A percentile compares a stretch with the other conserved stretches of the same genome.
Evolutionary conservation across 2,888 invertebrate species (phyloP).

Genomic region (Drosophila neoperkinsi): DNA sequence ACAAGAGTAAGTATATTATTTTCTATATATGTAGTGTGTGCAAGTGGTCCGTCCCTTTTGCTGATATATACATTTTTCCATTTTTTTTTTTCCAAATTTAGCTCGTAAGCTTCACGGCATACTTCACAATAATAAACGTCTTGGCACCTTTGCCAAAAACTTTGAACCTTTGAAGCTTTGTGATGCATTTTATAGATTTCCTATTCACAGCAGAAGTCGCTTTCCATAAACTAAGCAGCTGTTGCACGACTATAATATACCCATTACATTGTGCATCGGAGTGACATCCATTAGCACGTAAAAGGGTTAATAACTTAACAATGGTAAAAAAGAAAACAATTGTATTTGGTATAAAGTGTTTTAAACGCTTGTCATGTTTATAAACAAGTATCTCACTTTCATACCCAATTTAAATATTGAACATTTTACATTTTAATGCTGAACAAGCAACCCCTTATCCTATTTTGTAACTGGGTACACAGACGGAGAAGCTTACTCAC

Average conservation of each 20-base stretch:
- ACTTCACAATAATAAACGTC: slow-evolving; percentile 65
- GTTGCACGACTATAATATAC: slow-evolving; percentile 6
- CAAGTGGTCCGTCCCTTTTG: background rate
- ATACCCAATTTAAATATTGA: background rate
- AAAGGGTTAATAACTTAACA: background rate
- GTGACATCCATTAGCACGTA: background rate
- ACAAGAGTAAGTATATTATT: background rate
- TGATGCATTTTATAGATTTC: slow-evolving; percentile 75
- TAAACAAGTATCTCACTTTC: background rate
- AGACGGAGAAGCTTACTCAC: background rate
- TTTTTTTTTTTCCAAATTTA: background rate
- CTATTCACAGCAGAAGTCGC: slow-evolving; percentile 37
- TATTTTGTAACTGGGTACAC: background rate
- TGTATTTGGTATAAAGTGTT: background rate
- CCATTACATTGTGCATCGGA: background rate
- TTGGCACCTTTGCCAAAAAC: slow-evolving; percentile 67
- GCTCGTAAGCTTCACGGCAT: slow-evolving; percentile 31
- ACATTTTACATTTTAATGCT: background rate
- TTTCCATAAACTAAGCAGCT: slow-evolving; percentile 1
- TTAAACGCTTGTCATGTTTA: background rate
- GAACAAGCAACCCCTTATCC: background rate
- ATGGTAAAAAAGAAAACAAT: background rate
- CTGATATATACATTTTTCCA: slow-evolving; percentile 2
- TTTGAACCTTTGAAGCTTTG: slow-evolving; percentile 69
- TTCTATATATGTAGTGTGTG: background rate